Evolutionary conservation across 2,888 invertebrate genomes (phyloP).

Genomic region (Nemotelus nigrinus): DNA sequence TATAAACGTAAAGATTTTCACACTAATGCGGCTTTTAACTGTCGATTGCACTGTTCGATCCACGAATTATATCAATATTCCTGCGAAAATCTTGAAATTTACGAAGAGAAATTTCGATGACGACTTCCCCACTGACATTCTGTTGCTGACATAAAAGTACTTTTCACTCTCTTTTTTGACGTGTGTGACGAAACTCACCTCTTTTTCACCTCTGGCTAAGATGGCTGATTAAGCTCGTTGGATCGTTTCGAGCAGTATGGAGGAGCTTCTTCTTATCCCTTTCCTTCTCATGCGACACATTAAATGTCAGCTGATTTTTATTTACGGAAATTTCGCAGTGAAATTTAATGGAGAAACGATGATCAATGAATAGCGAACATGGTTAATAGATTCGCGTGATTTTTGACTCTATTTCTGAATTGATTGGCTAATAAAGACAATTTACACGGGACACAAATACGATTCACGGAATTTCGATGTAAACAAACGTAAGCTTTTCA

Average conservation of each 20-base stretch:
- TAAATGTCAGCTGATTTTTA: slow-evolving; percentile 44
- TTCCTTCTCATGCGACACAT: not conserved
- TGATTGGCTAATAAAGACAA: not conserved
- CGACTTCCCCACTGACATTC: slow-evolving; percentile 36
- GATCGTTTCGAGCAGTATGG: not conserved
- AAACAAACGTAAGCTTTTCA: slow-evolving; percentile 27
- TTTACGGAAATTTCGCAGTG: slow-evolving; percentile 30
- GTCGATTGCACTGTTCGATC: too few species aligned
- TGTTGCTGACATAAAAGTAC: slow-evolving; percentile 31
- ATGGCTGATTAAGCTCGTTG: not conserved
- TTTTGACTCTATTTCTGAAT: too few species aligned
- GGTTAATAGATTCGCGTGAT: too few species aligned
- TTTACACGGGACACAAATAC: not conserved
- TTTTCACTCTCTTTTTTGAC: slow-evolving; percentile 39
- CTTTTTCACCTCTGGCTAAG: slow-evolving; percentile 18
- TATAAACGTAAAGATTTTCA: too few species aligned
- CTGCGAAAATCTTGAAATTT: not conserved
- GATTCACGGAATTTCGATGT: not conserved
- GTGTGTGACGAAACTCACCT: slow-evolving; percentile 14
- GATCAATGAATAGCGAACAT: too few species aligned
- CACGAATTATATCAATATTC: too few species aligned
- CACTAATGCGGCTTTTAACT: too few species aligned
- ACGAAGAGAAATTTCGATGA: slow-evolving; percentile 33
- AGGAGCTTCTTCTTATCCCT: slow-evolving; percentile 3
- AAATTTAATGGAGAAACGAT: not conserved